Evolutionary conservation across 2,888 invertebrate species (phyloP), one percentile per base, ranked within the genome.

Genomic region (Sabatieria punctata): DNA sequence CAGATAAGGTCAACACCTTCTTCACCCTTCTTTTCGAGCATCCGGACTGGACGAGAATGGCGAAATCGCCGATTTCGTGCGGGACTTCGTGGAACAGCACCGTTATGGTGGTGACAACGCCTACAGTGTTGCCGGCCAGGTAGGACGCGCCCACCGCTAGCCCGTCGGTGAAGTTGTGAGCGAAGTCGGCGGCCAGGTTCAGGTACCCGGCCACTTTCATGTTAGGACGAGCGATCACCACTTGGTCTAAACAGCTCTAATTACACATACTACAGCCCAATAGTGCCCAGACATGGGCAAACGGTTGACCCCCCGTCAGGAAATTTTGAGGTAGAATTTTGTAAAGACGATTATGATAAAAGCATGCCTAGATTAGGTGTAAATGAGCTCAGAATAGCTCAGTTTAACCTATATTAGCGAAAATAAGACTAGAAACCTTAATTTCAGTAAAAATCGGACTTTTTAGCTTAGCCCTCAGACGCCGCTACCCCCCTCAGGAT

Each of bases 21-120:
- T n/a, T n/a, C n/a, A 77, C 78, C 72, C 89, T 89, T 63, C 74
- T 79, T 57, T 84, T 78, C 8, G 82, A 81, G 64, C 89, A 93
- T 23, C 97, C 97, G 41, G 93, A 91, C 68, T 95, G 91, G 47
- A 97, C 79, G 46, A 97, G 76, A 66, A 99, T 95, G 15, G 97
- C 97, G 74, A 91, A 99, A 68, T 97, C 97, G 35, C 97, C 97
- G 64, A 97, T 93, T 72, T 97, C 97, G 73, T 99, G 97, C 30
- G 97, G 97, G 52, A 97, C 84, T 74, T 99, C 97, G 68, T 99
- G 97, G 40, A 99, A 71, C 45, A 99, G 74, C 61, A 99, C 93
- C 1, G 93, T 93, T 33, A 91, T 71, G 24, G 95, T 95, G 18
- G 97, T 97, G 15, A 93, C 75, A 46, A 82, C 74, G 25, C 54